Conservation (phyloP, 1,140 invertebrate genomes). For the Helicoverpa armigera region DNA sequence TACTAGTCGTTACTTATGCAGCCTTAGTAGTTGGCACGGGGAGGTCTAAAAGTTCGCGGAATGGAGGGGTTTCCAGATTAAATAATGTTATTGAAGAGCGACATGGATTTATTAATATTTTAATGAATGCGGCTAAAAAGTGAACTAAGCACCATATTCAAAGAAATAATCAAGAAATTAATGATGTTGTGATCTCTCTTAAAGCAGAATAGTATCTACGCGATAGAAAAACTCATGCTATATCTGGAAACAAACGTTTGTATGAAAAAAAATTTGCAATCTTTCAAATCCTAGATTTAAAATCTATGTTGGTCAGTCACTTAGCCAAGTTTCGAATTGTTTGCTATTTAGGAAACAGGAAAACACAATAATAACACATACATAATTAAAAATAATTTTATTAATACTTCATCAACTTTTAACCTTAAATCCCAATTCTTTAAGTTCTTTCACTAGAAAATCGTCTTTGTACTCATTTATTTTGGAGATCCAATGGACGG, state of each 20-base stretch:
- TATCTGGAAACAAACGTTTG: too few relatives aligned
- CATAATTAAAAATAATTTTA: background rate
- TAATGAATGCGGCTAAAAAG: too few relatives aligned
- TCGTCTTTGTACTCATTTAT: conserved; percentile 80
- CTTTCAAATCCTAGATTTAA: too few relatives aligned
- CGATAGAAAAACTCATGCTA: too few relatives aligned
- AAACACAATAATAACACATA: background rate
- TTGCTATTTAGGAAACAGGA: too few relatives aligned
- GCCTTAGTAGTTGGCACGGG: conserved; percentile 11
- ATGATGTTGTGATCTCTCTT: too few relatives aligned
- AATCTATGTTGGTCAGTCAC: too few relatives aligned
- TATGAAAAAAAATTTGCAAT: too few relatives aligned
- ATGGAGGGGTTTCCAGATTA: background rate
- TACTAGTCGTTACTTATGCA: background rate
- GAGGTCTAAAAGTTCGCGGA: conserved; percentile 16
- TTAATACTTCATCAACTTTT: conserved; percentile 33
- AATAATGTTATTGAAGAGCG: background rate
- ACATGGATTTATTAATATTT: background rate
- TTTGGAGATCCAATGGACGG: conserved; percentile 74
- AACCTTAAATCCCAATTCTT: conserved; percentile 72
- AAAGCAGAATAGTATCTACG: too few relatives aligned
- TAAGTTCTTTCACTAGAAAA: conserved; percentile 72
- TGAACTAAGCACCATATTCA: too few relatives aligned
- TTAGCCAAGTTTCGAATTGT: too few relatives aligned
- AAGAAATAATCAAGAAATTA: too few relatives aligned